These are phyloP conservation scores for Eulemur rubriventer DNA, from an alignment of 2,797 vertebrate genomes.

Conservation along the genomic window DNA sequence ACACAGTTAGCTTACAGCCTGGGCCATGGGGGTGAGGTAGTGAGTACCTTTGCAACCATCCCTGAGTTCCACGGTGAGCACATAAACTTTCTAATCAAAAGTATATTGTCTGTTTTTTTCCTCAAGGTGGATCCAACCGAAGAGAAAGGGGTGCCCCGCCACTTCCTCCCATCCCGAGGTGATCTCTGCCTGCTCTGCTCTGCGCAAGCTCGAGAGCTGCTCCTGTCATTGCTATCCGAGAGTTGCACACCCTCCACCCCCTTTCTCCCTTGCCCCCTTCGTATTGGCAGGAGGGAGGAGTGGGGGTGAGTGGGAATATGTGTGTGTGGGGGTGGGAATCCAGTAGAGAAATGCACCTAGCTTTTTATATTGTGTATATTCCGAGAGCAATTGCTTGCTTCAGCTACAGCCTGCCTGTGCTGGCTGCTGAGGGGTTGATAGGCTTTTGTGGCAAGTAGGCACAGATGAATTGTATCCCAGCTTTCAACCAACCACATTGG, in stretches of 20 bases:
- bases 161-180: constrained; percentile 90
- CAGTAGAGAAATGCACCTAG: constrained; percentile 69
- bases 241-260: neutral
- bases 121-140: constrained; percentile 86
- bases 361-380: constrained; percentile 68
- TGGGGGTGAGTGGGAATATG: neutral
- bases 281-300: neutral
- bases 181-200: constrained; percentile 81
- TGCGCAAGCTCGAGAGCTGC: constrained; percentile 67
- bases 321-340: constrained; percentile 54
- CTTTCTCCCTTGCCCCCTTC: constrained; percentile 12
- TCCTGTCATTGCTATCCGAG: constrained; percentile 72
- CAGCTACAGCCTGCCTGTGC: constrained; percentile 49
- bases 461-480: constrained; percentile 62
- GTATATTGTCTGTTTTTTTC: constrained; percentile 52
- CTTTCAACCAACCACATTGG: constrained; percentile 66
- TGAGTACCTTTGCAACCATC: neutral
- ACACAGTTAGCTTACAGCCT: neutral
- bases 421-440: constrained; percentile 55
- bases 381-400: constrained; percentile 80
- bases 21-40: neutral
- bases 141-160: constrained; percentile 91
- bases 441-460: constrained; percentile 68
- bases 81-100: constrained; percentile 58
- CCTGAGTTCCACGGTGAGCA: neutral